Conservation (phyloP, 1,140 invertebrate species). For the Mactra quadrangularis region DNA sequence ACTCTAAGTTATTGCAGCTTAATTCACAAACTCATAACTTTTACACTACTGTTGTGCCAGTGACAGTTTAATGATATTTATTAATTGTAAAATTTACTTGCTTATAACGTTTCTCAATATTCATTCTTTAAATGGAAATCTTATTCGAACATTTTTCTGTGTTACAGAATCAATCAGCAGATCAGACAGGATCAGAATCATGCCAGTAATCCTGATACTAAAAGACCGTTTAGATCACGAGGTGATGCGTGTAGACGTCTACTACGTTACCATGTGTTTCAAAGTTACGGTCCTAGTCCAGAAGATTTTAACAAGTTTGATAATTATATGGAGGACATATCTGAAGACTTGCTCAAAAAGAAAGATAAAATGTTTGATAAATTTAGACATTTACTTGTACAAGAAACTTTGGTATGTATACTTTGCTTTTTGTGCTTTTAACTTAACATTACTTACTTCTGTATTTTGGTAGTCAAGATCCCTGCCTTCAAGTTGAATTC, state of each 20-base stretch:
- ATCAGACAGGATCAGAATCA: conserved; percentile 91
- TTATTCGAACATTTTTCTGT: too few relatives aligned
- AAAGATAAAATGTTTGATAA: conserved; percentile 91
- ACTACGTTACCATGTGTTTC: conserved; percentile 91
- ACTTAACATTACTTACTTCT: too few relatives aligned
- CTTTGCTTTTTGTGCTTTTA: background rate
- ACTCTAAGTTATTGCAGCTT: too few relatives aligned
- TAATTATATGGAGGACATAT: conserved; percentile 90
- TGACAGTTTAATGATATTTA: too few relatives aligned
- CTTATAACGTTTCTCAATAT: too few relatives aligned
- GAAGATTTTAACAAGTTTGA: conserved; percentile 84
- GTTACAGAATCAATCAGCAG: conserved; percentile 89
- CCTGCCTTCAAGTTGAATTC: too few relatives aligned
- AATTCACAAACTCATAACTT: too few relatives aligned
- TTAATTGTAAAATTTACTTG: too few relatives aligned
- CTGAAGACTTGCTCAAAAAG: conserved; percentile 90
- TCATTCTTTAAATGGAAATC: too few relatives aligned
- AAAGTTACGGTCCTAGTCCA: conserved; percentile 51
- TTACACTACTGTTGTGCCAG: too few relatives aligned
- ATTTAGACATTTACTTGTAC: conserved; percentile 90
- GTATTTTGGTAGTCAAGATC: too few relatives aligned
- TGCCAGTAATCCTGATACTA: conserved; percentile 90
- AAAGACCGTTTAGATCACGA: conserved; percentile 89
- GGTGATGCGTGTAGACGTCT: conserved; percentile 92
- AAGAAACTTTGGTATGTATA: conserved; percentile 92